phyloP scores from a whole-genome alignment of 1,140 invertebrate genomes.

The Anastatus disparis region DNA sequence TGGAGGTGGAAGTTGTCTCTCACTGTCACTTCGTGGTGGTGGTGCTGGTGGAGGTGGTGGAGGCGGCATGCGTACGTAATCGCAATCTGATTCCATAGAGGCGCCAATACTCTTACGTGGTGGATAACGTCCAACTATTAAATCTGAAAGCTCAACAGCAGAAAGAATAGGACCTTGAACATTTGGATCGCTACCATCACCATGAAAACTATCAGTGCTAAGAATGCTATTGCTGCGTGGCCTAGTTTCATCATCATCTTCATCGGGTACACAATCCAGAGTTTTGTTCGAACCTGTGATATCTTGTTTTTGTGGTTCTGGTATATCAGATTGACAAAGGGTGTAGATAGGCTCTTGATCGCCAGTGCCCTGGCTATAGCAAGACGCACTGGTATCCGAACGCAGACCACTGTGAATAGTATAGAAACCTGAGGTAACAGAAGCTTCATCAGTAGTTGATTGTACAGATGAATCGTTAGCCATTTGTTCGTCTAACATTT shows the following conservation, averaged over 20 bases:
- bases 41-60: constrained; percentile 71
- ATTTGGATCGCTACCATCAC: constrained; percentile 86
- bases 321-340: constrained; percentile 18
- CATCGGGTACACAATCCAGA: neutral
- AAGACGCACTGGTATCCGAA: constrained; percentile 52
- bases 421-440: constrained; percentile 65
- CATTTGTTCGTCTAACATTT: constrained; percentile 66
- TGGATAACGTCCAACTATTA: constrained; percentile 85
- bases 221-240: constrained; percentile 80
- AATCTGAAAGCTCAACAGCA: constrained; percentile 82
- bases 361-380: constrained; percentile 26
- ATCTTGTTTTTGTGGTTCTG: neutral
- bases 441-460: constrained; percentile 64
- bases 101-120: constrained; percentile 82
- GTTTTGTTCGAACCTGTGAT: neutral
- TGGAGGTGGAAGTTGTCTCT: constrained; percentile 60
- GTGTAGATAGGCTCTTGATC: constrained; percentile 38
- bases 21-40: constrained; percentile 74
- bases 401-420: constrained; percentile 64
- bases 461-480: constrained; percentile 60
- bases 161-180: constrained; percentile 79
- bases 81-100: constrained; percentile 86
- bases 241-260: constrained; percentile 56
- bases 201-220: constrained; percentile 80
- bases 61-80: constrained; percentile 85